phyloP scores from a whole-genome alignment of 2,113 vertebrate genomes.

The Semnornis frantzii region DNA sequence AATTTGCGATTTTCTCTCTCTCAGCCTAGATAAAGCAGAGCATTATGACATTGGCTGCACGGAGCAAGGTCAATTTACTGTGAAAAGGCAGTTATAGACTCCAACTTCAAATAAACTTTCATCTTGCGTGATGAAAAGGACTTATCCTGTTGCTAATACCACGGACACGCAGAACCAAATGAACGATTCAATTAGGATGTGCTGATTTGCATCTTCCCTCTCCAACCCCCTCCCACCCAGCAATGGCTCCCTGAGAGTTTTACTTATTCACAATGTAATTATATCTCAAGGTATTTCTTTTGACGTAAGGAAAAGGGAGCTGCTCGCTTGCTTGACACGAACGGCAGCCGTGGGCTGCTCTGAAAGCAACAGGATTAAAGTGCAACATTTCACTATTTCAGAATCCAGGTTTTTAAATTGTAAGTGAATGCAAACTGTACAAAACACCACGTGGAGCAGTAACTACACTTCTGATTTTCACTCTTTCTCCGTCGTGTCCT shows the following conservation, averaged over 20 bases:
- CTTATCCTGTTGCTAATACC: slow-evolving; percentile 65
- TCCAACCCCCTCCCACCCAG: background rate
- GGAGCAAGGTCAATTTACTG: slow-evolving; percentile 85
- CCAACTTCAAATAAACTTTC: slow-evolving; percentile 82
- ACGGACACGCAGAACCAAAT: slow-evolving; percentile 52
- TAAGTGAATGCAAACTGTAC: background rate
- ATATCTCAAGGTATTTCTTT: slow-evolving; percentile 45
- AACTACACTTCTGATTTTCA: background rate
- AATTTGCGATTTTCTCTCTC: slow-evolving; percentile 81
- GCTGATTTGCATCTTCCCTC: slow-evolving; percentile 7
- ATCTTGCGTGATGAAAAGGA: slow-evolving; percentile 67
- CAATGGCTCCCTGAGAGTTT: slow-evolving; percentile 12
- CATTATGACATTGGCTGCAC: slow-evolving; percentile 79
- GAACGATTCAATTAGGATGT: slow-evolving; percentile 62
- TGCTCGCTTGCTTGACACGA: background rate
- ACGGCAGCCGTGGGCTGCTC: background rate
- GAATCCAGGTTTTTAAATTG: background rate
- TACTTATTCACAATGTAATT: slow-evolving; percentile 37
- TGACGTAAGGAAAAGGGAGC: background rate
- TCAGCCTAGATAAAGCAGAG: slow-evolving; percentile 80
- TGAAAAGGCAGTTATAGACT: slow-evolving; percentile 80
- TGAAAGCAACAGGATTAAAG: slow-evolving; percentile 27
- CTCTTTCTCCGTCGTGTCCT: background rate
- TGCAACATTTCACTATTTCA: background rate
- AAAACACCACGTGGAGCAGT: background rate